A percentile compares a stretch with the other conserved stretches of the same genome.
phyloP scores from a whole-genome alignment of 35 echinoderm and acorn worm species.

The Apostichopus californicus region DNA sequence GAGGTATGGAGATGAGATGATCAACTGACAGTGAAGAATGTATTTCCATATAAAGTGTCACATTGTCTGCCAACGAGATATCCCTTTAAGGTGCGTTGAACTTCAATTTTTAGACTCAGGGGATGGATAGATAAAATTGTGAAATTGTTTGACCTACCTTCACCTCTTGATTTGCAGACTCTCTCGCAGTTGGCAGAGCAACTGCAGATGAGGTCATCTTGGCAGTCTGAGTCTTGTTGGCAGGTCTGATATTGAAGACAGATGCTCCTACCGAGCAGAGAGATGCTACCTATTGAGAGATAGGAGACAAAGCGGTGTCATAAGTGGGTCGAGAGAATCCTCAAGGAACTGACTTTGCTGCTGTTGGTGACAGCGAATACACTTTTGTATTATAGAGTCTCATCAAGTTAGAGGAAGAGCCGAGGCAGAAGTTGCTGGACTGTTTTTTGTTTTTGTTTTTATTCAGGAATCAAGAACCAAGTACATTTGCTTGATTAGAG shows the following conservation, averaged over 20 bases:
- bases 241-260: slow-evolving; percentile 11
- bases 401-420: too few relatives aligned
- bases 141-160: slow-evolving; percentile 6
- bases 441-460: too few relatives aligned
- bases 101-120: too few relatives aligned
- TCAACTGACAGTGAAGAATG: too few relatives aligned
- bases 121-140: too few relatives aligned
- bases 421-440: too few relatives aligned
- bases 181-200: slow-evolving; percentile 36
- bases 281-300: slow-evolving; percentile 3
- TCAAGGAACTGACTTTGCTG: background rate
- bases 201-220: background rate
- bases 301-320: background rate
- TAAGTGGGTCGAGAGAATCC: background rate
- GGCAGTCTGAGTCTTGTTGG: slow-evolving; percentile 20
- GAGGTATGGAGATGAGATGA: too few relatives aligned
- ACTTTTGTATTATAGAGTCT: background rate
- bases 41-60: too few relatives aligned
- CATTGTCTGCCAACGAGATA: too few relatives aligned
- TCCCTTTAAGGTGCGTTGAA: too few relatives aligned
- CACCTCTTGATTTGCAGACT: slow-evolving; percentile 36
- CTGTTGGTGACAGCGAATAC: background rate
- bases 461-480: too few relatives aligned
- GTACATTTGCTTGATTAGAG: too few relatives aligned
- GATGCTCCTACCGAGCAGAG: background rate